Conservation (phyloP, 2,888 invertebrate genomes). For the Tridacna crocea region DNA sequence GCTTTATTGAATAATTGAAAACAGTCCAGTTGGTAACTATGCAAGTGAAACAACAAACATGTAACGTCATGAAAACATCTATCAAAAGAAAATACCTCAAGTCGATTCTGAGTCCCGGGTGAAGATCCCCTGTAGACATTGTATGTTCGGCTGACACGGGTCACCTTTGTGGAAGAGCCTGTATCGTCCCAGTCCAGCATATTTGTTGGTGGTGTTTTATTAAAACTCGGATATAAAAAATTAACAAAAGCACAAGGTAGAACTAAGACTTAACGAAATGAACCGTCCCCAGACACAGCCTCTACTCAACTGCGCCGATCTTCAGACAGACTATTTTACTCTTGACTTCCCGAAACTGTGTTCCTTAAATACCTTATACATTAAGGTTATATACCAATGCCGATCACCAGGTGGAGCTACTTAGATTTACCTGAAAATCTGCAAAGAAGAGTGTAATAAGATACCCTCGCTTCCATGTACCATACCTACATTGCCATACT, state of each 20-base stretch:
- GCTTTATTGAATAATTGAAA: no score
- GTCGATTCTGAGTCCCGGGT: constrained; percentile 82
- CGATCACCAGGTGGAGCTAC: constrained; percentile 69
- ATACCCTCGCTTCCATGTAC: constrained; percentile 50
- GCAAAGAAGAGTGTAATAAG: constrained; percentile 62
- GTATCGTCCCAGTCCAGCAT: constrained; percentile 38
- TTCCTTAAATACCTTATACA: constrained; percentile 78
- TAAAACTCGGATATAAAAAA: constrained; percentile 18
- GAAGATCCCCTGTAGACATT: constrained; percentile 84
- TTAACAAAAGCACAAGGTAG: constrained; percentile 41
- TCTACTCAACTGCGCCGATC: constrained; percentile 51
- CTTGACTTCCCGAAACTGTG: constrained; percentile 74
- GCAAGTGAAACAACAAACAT: no score
- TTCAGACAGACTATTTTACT: constrained; percentile 68
- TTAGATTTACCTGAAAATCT: constrained; percentile 60
- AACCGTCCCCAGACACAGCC: constrained; percentile 47
- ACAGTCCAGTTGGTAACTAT: no score
- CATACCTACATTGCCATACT: constrained; percentile 17
- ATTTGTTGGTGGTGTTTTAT: constrained; percentile 1
- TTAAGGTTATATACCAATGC: constrained; percentile 71
- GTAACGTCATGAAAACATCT: neutral
- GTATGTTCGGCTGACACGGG: constrained; percentile 75
- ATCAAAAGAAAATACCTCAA: constrained; percentile 79
- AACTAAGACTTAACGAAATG: constrained; percentile 57
- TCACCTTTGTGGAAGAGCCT: constrained; percentile 47